Conservation (phyloP, 2,888 invertebrate species). For the Perdita meconis region DNA sequence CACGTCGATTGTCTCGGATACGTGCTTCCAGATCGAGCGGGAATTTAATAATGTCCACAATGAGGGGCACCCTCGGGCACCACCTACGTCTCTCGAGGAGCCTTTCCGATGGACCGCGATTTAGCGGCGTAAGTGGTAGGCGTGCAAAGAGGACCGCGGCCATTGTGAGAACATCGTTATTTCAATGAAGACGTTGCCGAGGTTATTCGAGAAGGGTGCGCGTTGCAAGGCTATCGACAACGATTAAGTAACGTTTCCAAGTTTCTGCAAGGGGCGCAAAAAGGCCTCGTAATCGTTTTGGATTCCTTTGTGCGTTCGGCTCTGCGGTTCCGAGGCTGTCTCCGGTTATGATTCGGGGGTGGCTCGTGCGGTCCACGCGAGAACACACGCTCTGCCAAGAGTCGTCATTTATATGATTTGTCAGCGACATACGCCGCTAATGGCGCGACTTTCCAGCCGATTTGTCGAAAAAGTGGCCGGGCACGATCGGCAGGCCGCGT, state of each 20-base stretch:
- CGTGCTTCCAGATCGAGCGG: conserved; percentile 51
- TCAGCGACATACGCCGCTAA: conserved; percentile 80
- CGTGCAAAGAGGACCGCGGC: conserved; percentile 26
- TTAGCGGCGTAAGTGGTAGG: conserved; percentile 39
- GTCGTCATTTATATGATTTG: conserved; percentile 82
- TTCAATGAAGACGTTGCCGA: conserved; percentile 34
- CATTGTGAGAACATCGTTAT: conserved; percentile 30
- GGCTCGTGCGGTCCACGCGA: conserved; percentile 56
- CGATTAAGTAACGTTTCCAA: conserved; percentile 23
- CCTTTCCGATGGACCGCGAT: conserved; percentile 15
- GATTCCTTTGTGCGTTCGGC: background rate
- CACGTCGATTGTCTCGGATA: conserved; percentile 65
- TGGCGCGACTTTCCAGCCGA: conserved; percentile 81
- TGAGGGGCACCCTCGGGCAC: conserved; percentile 25
- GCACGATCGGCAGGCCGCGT: conserved; percentile 75
- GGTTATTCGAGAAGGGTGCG: conserved; percentile 41
- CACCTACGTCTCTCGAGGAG: conserved; percentile 43
- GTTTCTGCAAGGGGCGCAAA: background rate
- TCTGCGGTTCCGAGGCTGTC: conserved; percentile 19
- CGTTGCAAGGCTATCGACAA: background rate
- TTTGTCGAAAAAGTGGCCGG: conserved; percentile 81
- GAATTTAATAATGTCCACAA: conserved; percentile 66
- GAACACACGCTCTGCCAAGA: conserved; percentile 51
- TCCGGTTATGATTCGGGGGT: conserved; percentile 33
- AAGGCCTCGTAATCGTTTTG: background rate